Evolutionary conservation across 2,797 vertebrate species (phyloP).

Genomic region (Microctenopoma steveboyesi): DNA sequence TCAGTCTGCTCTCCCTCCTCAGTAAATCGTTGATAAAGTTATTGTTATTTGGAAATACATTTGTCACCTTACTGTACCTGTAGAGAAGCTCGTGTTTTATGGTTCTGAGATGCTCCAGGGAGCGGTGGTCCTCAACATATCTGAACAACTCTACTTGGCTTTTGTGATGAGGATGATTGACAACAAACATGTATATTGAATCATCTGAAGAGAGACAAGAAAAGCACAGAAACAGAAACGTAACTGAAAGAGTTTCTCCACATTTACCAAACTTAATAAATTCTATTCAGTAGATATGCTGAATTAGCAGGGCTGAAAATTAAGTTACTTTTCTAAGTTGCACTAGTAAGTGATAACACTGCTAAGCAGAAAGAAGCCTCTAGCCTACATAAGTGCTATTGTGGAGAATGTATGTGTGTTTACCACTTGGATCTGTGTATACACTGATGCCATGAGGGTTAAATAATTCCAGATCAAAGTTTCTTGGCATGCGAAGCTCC

Average conservation of each 20-base stretch:
- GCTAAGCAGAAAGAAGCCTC: too few relatives aligned
- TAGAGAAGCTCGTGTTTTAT: constrained; percentile 88
- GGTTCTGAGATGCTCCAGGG: constrained; percentile 89
- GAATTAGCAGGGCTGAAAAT: neutral
- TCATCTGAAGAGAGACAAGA: constrained; percentile 77
- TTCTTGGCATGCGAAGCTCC: constrained; percentile 84
- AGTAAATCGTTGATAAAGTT: neutral
- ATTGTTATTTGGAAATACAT: neutral
- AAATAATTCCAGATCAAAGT: constrained; percentile 86
- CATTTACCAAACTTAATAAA: neutral
- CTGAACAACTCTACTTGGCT: constrained; percentile 92
- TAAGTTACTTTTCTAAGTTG: too few relatives aligned
- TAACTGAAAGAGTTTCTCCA: neutral
- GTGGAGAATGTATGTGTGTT: neutral
- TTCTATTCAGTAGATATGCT: neutral
- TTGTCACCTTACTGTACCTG: constrained; percentile 78
- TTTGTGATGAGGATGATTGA: constrained; percentile 88
- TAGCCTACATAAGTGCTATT: too few relatives aligned
- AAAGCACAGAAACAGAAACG: neutral
- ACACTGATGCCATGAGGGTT: constrained; percentile 91
- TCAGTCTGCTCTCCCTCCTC: neutral
- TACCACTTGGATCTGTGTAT: constrained; percentile 83
- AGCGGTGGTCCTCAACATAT: constrained; percentile 86
- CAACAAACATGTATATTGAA: constrained; percentile 89
- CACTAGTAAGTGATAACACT: too few relatives aligned